Evolutionary conservation across 2,888 invertebrate species (phyloP), one percentile per base, ranked within the genome.

Genomic region (Brachyopa scutellaris): DNA sequence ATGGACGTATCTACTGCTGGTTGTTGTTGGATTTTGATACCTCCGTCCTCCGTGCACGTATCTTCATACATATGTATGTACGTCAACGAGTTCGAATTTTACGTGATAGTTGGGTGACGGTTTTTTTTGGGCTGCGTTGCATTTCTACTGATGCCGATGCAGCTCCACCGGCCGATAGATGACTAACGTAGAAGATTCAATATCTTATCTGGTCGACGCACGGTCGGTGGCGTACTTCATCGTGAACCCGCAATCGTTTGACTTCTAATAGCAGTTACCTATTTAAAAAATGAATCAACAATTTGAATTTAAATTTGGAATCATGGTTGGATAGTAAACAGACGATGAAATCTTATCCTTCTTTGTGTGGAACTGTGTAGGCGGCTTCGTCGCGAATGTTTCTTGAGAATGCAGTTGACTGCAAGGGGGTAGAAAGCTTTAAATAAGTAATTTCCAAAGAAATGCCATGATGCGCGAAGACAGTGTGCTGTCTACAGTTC

Each of bases 81-180:
- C 77, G 51, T 59, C 45, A 70, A 66, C 64, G 53, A 72, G 82
- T 76, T 66, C 77, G 70, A 53, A 82, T 77, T 82, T 77, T 66
- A 82, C 72, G 77, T 77, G 82, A 82, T 77, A 77, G 77, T 82
- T 82, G 80, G 55, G 42, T 64, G 74, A 74, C 64, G 69, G 62
- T 62, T 61, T 76, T 76, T 64, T 57, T 57, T 40, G 36, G 13
- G 66, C 59, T 72, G 70, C 66, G 66, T 72, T 66, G 49, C 40
- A 61, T 77, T 82, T 76, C 64, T 51, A 76, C n/a, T n/a, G n/a
- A n/a, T n/a, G n/a, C 69, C 42, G 42, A 72, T 36, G 66, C 61
- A 73, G 61, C 62, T 73, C 67, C 38, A 61, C 40, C 74, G 21
- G 38, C 59, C 47, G 45, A 66, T 47, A 59, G 57, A 69, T 80